These are phyloP conservation scores for Campylomormyrus numenius DNA, from an alignment of 2,113 vertebrate species.

Conservation along the genomic window DNA sequence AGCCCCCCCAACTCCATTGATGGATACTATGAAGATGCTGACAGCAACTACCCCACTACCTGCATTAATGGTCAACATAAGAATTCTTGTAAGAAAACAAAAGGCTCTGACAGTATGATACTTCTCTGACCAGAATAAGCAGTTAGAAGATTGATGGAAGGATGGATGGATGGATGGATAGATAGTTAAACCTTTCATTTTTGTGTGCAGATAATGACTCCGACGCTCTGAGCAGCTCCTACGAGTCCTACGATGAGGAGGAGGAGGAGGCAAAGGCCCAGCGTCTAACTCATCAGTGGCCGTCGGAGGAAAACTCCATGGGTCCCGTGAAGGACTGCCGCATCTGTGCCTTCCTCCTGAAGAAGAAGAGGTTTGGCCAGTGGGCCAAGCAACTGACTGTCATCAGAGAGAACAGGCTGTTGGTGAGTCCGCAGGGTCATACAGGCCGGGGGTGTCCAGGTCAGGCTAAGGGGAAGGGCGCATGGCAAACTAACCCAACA, in stretches of 20 bases:
- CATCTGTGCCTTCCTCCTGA: constrained; percentile 88
- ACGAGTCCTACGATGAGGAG: constrained; percentile 95
- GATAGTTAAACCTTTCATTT: background rate
- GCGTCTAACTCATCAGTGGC: constrained; percentile 76
- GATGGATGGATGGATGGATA: background rate
- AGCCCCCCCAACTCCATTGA: constrained; percentile 85
- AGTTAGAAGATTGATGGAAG: background rate
- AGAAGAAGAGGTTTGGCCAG: constrained; percentile 95
- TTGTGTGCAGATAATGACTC: constrained; percentile 82
- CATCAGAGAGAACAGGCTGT: constrained; percentile 81
- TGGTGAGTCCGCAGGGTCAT: constrained; percentile 58
- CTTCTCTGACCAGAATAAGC: background rate
- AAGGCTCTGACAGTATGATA: background rate
- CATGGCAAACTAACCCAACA: background rate
- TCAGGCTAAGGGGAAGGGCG: background rate
- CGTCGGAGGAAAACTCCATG: constrained; percentile 75
- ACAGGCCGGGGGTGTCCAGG: background rate
- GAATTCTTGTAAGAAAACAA: constrained; percentile 74
- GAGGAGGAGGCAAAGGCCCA: constrained; percentile 84
- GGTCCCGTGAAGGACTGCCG: constrained; percentile 81
- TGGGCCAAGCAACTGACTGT: constrained; percentile 94
- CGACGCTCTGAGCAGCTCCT: constrained; percentile 92
- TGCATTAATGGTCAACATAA: constrained; percentile 82
- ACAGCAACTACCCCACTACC: constrained; percentile 87
- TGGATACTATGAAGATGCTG: constrained; percentile 92